These are phyloP conservation scores for Pseudomyrmex flavicornis DNA, from an alignment of 1,140 invertebrate genomes.

Conservation along the genomic window DNA sequence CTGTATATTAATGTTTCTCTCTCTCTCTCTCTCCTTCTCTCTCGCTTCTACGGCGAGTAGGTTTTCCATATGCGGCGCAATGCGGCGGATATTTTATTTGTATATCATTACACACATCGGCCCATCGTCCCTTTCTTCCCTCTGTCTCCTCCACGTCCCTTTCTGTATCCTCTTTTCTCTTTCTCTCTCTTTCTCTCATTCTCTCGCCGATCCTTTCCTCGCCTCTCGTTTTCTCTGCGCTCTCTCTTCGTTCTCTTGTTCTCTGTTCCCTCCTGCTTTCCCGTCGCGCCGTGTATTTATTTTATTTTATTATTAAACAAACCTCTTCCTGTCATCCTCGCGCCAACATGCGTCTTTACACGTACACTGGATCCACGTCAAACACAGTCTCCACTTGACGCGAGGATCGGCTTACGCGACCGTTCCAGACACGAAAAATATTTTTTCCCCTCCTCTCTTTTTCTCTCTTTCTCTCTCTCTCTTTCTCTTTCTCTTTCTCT, in stretches of 20 bases:
- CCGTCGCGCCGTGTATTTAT: conserved; percentile 77
- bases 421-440: conserved; percentile 53
- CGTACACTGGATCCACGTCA: conserved; percentile 52
- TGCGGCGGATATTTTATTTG: conserved; percentile 72
- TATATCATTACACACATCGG: conserved; percentile 70
- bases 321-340: conserved; percentile 56
- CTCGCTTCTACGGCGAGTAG: conserved; percentile 58
- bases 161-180: conserved; percentile 61
- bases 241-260: conserved; percentile 51
- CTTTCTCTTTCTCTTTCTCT: too few relatives aligned
- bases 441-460: conserved; percentile 67
- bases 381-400: conserved; percentile 60
- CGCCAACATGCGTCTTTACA: conserved; percentile 56
- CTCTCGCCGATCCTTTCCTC: conserved; percentile 19
- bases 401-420: conserved; percentile 56
- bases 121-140: conserved; percentile 51
- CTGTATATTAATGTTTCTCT: conserved; percentile 54
- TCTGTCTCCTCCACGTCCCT: conserved; percentile 41
- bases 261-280: conserved; percentile 13
- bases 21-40: not conserved
- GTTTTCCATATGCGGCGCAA: conserved; percentile 65
- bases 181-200: conserved; percentile 43
- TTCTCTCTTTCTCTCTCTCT: not conserved
- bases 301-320: conserved; percentile 82
- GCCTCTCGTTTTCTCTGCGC: conserved; percentile 29